Evolutionary conservation across 2,113 vertebrate genomes (phyloP).

Genomic region (Eptesicus fuscus): DNA sequence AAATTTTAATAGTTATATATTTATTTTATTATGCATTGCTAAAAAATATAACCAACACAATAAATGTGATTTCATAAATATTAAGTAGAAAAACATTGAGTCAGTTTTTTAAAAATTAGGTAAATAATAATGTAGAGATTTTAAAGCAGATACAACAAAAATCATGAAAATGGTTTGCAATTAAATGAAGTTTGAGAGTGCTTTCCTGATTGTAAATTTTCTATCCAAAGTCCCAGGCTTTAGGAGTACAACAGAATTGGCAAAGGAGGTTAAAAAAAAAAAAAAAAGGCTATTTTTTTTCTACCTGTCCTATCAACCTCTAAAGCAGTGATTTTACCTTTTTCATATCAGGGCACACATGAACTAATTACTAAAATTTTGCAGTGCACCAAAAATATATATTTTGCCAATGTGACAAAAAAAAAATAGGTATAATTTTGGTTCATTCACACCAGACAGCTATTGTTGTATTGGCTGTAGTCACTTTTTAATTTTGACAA

Average conservation of each 20-base stretch:
- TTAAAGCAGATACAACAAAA: conserved; percentile 4
- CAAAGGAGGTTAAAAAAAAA: neutral
- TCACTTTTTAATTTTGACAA: neutral
- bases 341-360: neutral
- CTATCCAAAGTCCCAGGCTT: neutral
- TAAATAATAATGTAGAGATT: conserved; percentile 12
- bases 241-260: neutral
- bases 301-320: neutral
- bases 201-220: neutral
- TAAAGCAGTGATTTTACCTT: neutral
- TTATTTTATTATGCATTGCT: neutral
- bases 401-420: neutral
- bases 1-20: neutral
- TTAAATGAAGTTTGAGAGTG: conserved; percentile 2
- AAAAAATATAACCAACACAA: neutral
- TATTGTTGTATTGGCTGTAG: neutral
- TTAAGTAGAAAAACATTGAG: neutral
- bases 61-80: conserved; percentile 17
- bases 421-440: neutral
- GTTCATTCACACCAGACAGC: neutral
- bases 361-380: neutral
- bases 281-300: neutral
- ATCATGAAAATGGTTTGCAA: neutral
- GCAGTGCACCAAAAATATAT: neutral
- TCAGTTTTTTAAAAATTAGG: neutral